Evolutionary conservation across 2,888 invertebrate genomes (phyloP).

Genomic region (Pristionchus arcanus): DNA sequence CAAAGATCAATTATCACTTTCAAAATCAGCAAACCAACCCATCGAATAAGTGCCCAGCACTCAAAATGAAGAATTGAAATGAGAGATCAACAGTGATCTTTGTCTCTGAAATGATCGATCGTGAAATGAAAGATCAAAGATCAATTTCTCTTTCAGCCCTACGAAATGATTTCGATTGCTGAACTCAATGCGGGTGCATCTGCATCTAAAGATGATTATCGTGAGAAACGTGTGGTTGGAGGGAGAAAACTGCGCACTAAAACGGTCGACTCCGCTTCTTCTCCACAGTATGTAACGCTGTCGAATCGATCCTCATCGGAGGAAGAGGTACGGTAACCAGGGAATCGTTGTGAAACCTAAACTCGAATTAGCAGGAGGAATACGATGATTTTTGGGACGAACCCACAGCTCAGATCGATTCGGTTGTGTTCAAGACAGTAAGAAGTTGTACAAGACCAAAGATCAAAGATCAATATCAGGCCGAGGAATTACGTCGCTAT

Average conservation of each 20-base stretch:
- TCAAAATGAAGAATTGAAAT: no score
- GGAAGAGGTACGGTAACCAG: slow-evolving; percentile 1
- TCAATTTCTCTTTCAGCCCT: not conserved
- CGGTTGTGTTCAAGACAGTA: slow-evolving; percentile 36
- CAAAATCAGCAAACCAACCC: not conserved
- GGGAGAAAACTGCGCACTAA: no score
- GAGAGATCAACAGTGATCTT: no score
- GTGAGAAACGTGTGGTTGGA: not conserved
- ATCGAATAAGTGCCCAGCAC: no score
- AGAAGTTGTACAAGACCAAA: not conserved
- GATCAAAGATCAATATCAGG: not conserved
- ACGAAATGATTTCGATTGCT: not conserved
- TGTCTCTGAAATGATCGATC: not conserved
- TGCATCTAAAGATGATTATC: not conserved
- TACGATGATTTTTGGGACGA: not conserved
- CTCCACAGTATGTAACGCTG: slow-evolving; percentile 21
- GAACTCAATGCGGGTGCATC: slow-evolving; percentile 7
- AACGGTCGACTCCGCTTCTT: not conserved
- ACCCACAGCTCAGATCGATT: not conserved
- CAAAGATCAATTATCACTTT: not conserved
- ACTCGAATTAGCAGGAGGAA: not conserved
- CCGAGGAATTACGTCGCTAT: not conserved
- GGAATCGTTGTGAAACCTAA: not conserved
- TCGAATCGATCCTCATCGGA: not conserved
- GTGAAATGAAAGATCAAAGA: slow-evolving; percentile 31